A percentile compares a stretch with the other conserved stretches of the same genome.
Evolutionary conservation across 2,888 invertebrate species (phyloP).

Genomic region (Athalia rosae): DNA sequence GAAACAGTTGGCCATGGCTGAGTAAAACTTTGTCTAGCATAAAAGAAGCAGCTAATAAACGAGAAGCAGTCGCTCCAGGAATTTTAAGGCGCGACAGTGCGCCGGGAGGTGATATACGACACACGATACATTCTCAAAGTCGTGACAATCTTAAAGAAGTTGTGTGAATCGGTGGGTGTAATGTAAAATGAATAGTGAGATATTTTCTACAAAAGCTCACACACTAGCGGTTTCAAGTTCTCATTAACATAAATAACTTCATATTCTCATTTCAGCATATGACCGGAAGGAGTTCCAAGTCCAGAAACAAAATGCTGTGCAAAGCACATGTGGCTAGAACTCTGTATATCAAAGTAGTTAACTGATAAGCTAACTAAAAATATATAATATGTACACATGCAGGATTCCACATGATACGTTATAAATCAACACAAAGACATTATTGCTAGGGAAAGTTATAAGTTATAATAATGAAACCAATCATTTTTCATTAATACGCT

Average conservation of each 20-base stretch:
- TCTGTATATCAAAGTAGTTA: slow-evolving; percentile 38
- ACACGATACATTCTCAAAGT: slow-evolving; percentile 67
- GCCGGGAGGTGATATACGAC: slow-evolving; percentile 69
- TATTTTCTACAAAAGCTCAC: not conserved
- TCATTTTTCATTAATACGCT: slow-evolving; percentile 25
- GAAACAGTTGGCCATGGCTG: slow-evolving; percentile 93
- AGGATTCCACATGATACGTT: slow-evolving; percentile 34
- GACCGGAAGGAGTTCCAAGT: slow-evolving; percentile 12
- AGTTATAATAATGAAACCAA: slow-evolving; percentile 30
- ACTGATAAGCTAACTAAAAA: slow-evolving; percentile 21
- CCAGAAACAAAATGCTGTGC: slow-evolving; percentile 2
- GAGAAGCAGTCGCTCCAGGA: slow-evolving; percentile 65
- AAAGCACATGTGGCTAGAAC: not conserved
- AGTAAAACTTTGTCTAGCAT: slow-evolving; percentile 91
- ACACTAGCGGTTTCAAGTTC: not conserved
- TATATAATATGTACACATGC: slow-evolving; percentile 10
- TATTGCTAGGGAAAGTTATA: slow-evolving; percentile 24
- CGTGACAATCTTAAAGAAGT: slow-evolving; percentile 70
- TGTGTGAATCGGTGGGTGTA: slow-evolving; percentile 29
- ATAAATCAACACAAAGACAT: slow-evolving; percentile 33
- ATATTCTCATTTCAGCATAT: slow-evolving; percentile 18
- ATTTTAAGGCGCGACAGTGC: slow-evolving; percentile 74
- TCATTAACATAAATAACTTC: not conserved
- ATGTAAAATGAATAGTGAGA: not conserved
- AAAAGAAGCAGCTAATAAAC: slow-evolving; percentile 83